Evolutionary conservation across 2,113 vertebrate species (phyloP), one percentile per base, ranked within the genome.

Genomic region (Albula goreensis): DNA sequence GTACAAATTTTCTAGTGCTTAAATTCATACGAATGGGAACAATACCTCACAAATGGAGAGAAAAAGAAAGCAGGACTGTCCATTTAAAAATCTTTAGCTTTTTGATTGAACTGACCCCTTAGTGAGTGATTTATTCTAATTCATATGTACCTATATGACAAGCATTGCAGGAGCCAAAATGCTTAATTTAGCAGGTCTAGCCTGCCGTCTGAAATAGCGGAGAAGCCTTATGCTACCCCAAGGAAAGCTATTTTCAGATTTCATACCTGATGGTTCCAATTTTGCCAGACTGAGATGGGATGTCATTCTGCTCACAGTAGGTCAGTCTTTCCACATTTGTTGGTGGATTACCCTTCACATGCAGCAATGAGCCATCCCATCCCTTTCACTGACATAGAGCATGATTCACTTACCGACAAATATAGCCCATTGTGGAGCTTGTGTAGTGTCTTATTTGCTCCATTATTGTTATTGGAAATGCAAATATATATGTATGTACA

Each of bases 181-280:
- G 9, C 70, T 74, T 15, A 25, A 74, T 50, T 25, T 74, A 52
- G 81, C 82, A 79, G 83, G 66, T 85, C 78, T 85, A 15, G 83
- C 74, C n/a, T 83, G 83, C 85, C 85, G 89, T 86, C 88, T 90
- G 85, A 85, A 84, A 83, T 52, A 78, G 78, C 85, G 17, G 13
- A 22, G 50, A 50, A 50, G 53, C 11, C 66, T 57, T 57, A 57
- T 86, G 5, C 6, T 15, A 84, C 80, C 81, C 79, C 79, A 25
- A 56, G 51, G 13, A 13, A 56, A 70, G 85, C 63, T 78, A 60
- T 85, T 83, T 83, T 77, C 79, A 12, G 81, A 83, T 85, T 88
- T 12, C 15, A 80, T 52, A 49, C 4, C 5, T 60, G 79, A 83
- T 83, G 57, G 87, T 85, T 88, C 56, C 17, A 51, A 83, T 82